A percentile compares a stretch with the other conserved stretches of the same genome.
Conservation (phyloP, 2,797 vertebrate genomes). For the Dermochelys coriacea region DNA sequence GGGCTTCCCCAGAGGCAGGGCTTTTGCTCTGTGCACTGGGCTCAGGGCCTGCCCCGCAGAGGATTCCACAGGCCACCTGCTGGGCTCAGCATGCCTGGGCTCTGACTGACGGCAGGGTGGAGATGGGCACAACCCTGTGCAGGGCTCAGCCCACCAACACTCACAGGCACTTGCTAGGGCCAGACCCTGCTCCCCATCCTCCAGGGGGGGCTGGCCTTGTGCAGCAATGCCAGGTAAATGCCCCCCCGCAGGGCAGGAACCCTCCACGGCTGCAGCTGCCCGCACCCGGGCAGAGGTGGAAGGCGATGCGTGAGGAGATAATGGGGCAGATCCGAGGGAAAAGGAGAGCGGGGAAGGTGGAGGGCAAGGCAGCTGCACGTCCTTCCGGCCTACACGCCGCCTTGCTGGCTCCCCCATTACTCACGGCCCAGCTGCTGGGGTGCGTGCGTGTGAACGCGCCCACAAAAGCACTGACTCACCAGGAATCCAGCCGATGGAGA, state of each 20-base stretch:
- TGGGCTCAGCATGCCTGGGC: neutral
- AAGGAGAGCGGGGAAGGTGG: too few species aligned
- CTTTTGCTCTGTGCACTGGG: neutral
- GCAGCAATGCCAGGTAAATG: neutral
- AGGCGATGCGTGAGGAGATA: neutral
- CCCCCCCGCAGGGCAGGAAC: neutral
- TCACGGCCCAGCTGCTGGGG: constrained; percentile 51
- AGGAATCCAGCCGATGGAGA: neutral
- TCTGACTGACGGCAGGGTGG: neutral
- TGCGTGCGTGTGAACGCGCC: neutral
- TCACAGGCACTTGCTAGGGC: neutral
- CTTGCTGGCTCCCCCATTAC: neutral
- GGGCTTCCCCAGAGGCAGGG: neutral
- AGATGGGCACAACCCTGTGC: too few species aligned
- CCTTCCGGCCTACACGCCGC: constrained; percentile 26
- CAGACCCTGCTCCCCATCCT: neutral
- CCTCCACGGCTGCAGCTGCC: neutral
- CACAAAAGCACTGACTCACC: constrained; percentile 73
- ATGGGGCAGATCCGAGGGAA: constrained; percentile 1
- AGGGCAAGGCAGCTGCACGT: neutral
- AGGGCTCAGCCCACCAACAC: too few species aligned
- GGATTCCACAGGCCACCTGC: neutral
- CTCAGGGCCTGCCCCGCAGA: neutral
- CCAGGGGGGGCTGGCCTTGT: neutral
- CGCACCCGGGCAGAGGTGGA: neutral